Evolutionary conservation across 2,797 vertebrate species (phyloP).

Genomic region (Allobates femoralis): DNA sequence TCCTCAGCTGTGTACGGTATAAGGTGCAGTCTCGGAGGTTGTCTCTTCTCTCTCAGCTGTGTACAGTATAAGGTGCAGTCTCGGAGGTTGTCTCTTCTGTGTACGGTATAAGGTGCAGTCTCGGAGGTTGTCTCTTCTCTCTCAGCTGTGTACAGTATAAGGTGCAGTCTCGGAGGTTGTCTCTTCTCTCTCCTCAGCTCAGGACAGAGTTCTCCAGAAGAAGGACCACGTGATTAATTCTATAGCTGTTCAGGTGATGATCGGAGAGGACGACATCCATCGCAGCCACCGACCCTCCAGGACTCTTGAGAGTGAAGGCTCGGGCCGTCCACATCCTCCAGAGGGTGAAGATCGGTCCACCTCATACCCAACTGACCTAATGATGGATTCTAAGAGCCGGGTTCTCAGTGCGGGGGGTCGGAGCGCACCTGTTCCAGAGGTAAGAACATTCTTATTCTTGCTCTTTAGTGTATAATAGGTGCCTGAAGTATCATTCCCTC

Average conservation of each 20-base stretch:
- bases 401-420: neutral
- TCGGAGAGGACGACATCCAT: neutral
- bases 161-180: too few relatives aligned
- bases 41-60: too few relatives aligned
- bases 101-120: neutral
- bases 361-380: neutral
- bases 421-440: neutral
- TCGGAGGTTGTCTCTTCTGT: neutral
- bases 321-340: neutral
- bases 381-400: neutral
- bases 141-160: too few relatives aligned
- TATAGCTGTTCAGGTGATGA: neutral
- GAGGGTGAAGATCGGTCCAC: neutral
- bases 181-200: neutral
- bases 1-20: neutral
- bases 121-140: neutral
- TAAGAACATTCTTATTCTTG: neutral
- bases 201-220: neutral
- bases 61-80: too few relatives aligned
- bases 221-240: neutral
- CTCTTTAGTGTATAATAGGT: too few relatives aligned
- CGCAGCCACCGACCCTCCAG: too few relatives aligned
- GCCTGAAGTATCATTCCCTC: too few relatives aligned
- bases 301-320: neutral
- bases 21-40: neutral